Conservation (phyloP, 2,888 invertebrate genomes). For the Scrobipalpa atriplicella region DNA sequence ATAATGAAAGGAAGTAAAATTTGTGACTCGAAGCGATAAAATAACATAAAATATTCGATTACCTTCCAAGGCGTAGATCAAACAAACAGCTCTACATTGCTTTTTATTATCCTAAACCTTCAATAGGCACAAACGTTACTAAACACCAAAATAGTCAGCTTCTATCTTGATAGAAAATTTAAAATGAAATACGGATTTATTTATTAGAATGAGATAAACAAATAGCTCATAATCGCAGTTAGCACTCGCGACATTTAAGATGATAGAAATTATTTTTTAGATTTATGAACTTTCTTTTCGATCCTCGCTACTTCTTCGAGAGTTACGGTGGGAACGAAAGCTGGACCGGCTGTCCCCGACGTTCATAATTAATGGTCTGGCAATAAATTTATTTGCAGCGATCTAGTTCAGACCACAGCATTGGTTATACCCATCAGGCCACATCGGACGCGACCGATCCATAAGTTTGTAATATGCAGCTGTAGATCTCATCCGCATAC, state of each 20-base stretch:
- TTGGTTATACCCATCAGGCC: conserved; percentile 19
- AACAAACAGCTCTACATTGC: too few relatives aligned
- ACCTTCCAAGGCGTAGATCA: too few relatives aligned
- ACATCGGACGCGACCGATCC: conserved; percentile 7
- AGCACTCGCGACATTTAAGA: too few relatives aligned
- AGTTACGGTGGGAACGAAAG: conserved; percentile 22
- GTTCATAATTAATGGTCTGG: conserved; percentile 22
- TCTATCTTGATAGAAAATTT: too few relatives aligned
- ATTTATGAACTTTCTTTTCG: conserved; percentile 17
- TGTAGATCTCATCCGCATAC: conserved; percentile 7
- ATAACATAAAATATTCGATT: too few relatives aligned
- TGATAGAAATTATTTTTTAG: neutral
- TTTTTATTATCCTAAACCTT: too few relatives aligned
- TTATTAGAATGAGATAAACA: too few relatives aligned
- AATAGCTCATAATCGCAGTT: neutral
- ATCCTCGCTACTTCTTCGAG: neutral
- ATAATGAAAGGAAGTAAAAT: too few relatives aligned
- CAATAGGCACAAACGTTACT: too few relatives aligned
- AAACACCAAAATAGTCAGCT: too few relatives aligned
- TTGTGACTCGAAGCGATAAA: too few relatives aligned
- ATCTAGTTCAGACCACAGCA: conserved; percentile 21
- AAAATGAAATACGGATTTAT: too few relatives aligned
- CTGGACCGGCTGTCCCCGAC: conserved; percentile 10
- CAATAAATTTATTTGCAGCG: conserved; percentile 18
- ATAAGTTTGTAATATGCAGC: neutral